Evolutionary conservation across 2,888 invertebrate genomes (phyloP).

Genomic region (Phengaris arion): DNA sequence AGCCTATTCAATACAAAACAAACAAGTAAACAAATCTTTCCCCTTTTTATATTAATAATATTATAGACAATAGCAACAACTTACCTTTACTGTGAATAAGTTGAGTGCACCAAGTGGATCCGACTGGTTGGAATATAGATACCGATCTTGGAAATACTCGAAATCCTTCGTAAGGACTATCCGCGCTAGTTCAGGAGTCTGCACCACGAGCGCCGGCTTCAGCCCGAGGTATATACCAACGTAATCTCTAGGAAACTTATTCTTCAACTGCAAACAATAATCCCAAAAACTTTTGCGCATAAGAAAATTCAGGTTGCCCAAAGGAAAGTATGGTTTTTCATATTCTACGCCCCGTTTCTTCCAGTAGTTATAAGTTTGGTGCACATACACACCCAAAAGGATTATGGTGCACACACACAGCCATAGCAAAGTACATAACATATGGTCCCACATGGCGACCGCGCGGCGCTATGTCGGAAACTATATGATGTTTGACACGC

Average conservation of each 20-base stretch:
- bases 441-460: slow-evolving; percentile 6
- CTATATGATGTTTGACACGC: not conserved
- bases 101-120: slow-evolving; percentile 62
- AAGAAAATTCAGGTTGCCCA: slow-evolving; percentile 56
- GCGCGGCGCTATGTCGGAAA: not conserved
- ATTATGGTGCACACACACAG: slow-evolving; percentile 40
- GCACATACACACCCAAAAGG: slow-evolving; percentile 47
- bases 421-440: slow-evolving; percentile 26
- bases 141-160: slow-evolving; percentile 57
- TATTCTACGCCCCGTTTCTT: slow-evolving; percentile 55
- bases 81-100: slow-evolving; percentile 60
- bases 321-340: slow-evolving; percentile 51
- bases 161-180: slow-evolving; percentile 54
- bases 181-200: slow-evolving; percentile 57
- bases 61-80: slow-evolving; percentile 23
- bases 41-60: not conserved
- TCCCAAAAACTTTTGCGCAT: slow-evolving; percentile 58
- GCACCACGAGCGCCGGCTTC: slow-evolving; percentile 55
- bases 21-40: too few species aligned
- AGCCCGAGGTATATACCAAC: slow-evolving; percentile 58
- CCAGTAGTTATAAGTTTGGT: slow-evolving; percentile 58
- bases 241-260: slow-evolving; percentile 50
- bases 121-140: slow-evolving; percentile 47
- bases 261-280: slow-evolving; percentile 48
- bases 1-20: too few species aligned